Evolutionary conservation across 1,140 invertebrate genomes (phyloP), one percentile per base, ranked within the genome.

Genomic region (Hyphantria cunea): DNA sequence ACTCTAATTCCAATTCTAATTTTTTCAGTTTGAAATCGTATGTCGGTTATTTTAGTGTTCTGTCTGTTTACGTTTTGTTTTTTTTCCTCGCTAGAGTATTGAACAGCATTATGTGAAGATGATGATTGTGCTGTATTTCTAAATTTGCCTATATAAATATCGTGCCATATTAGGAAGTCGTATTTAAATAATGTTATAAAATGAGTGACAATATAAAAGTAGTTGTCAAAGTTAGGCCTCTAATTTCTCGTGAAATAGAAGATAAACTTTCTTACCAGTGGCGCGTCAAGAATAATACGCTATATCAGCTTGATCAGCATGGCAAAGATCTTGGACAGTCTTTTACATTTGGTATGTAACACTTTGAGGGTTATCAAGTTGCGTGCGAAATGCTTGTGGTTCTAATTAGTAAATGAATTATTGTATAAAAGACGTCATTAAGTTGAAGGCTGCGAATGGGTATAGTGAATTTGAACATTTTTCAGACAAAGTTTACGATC

Each of bases 401-500:
- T 66, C 53, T 47, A 55, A 63, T 68, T 13, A 34, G 41, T 13
- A 4, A 31, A 39, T 41, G 10, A 0, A 37, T 48, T 11, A 9
- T 6, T 44, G 41, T n/a, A 44, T 13, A 48, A 3, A 9, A 11
- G 71, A 66, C 62, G 69, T 72, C 72, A 76, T 41, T 53, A 14
- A 45, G 45, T 34, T 51, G 61, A 76, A 76, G 68, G 71, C 64
- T 68, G 62, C 42, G 31, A 49, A 9, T 50, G 15, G 49, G 47
- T 53, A 59, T 63, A 63, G 31, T 6, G 59, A 14, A 51, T 60
- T 50, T 50, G 17, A 48, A 58, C 34, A 25, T 25, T 52, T 83
- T 93, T 64, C 80, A 96, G 96, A 97, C 91, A 93, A 95, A 78
- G 94, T 96, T n/a, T 96, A 96, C 79, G 93, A 93, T 64, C 82